Percentiles rank a stretch among this genome's conserved stretches.
Evolutionary conservation across 2,113 vertebrate species (phyloP).

Genomic region (Mormyrus iriodes): DNA sequence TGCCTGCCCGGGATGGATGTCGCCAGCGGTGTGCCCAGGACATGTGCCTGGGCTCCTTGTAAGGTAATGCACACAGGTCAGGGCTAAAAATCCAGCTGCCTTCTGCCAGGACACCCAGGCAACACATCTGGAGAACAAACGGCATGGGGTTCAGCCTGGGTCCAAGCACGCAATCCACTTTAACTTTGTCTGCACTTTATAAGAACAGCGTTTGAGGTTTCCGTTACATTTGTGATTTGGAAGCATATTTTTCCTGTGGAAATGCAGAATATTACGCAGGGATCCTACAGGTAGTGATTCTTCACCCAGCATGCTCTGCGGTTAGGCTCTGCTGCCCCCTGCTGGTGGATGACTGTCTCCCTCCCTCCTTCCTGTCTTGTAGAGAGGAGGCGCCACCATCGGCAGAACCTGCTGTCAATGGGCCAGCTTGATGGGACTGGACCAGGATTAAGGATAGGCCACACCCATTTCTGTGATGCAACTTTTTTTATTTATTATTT

Average conservation of each 20-base stretch:
- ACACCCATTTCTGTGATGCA: slow-evolving; percentile 61
- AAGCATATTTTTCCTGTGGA: background rate
- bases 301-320: background rate
- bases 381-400: slow-evolving; percentile 58
- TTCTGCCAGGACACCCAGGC: background rate
- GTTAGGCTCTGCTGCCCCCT: background rate
- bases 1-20: no score
- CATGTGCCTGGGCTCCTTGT: background rate
- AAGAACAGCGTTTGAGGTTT: background rate
- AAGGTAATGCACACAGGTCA: background rate
- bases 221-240: background rate
- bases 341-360: background rate
- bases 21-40: background rate
- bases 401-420: slow-evolving; percentile 71
- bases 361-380: slow-evolving; percentile 32
- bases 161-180: background rate
- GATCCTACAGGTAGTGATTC: background rate
- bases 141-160: background rate
- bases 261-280: background rate
- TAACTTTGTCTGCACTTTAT: background rate
- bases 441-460: slow-evolving; percentile 28
- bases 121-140: background rate
- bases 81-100: background rate
- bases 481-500: slow-evolving; percentile 53
- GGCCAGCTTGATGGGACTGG: slow-evolving; percentile 70